phyloP scores from a whole-genome alignment of 1,140 invertebrate species.

The Rhopalosiphum maidis region DNA sequence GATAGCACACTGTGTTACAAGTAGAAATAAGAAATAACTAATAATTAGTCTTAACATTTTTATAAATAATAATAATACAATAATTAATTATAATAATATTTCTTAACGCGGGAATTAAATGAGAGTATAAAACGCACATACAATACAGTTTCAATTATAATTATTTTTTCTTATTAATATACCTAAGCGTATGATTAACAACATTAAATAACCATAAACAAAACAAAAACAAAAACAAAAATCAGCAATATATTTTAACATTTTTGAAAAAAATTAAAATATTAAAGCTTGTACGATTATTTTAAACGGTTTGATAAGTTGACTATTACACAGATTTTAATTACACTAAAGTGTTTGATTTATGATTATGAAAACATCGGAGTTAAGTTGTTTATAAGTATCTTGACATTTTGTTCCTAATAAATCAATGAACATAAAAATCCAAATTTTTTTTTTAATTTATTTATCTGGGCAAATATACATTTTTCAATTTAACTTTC shows the following conservation, averaged over 20 bases:
- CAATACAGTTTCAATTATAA: not conserved
- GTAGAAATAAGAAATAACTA: not conserved
- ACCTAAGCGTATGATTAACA: not conserved
- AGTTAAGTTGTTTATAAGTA: not conserved
- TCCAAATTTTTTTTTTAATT: not conserved
- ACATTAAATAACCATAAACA: not conserved
- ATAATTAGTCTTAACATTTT: too few species aligned
- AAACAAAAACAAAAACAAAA: not conserved
- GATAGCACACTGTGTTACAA: not conserved
- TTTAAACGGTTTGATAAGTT: not conserved
- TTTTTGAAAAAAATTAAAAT: not conserved
- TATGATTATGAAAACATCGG: not conserved
- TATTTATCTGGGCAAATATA: not conserved
- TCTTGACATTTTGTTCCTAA: not conserved
- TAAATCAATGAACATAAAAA: not conserved
- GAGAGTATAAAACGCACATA: too few species aligned
- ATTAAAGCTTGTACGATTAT: slow-evolving; percentile 9
- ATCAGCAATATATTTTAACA: not conserved
- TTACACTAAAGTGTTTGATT: not conserved
- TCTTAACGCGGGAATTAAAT: too few species aligned
- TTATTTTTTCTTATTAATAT: not conserved
- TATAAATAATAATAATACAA: too few species aligned
- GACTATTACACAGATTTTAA: not conserved
- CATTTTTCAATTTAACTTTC: too few species aligned
- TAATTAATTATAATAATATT: too few species aligned